phyloP scores from a whole-genome alignment of 2,113 vertebrate genomes.

The Cervus canadensis region DNA sequence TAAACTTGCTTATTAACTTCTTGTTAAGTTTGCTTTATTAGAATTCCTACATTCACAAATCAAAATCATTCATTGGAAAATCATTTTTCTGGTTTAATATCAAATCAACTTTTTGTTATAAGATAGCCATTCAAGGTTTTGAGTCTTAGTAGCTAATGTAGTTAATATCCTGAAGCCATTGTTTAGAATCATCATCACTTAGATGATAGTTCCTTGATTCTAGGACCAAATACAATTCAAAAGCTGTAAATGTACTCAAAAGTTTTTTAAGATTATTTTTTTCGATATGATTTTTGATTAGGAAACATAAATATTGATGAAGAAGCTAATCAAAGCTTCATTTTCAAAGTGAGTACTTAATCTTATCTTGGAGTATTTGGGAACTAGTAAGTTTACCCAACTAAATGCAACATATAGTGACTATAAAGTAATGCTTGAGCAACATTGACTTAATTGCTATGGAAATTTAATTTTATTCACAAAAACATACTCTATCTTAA shows the following conservation, averaged over 20 bases:
- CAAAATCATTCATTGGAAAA: neutral
- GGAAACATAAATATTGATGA: neutral
- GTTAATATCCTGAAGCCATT: neutral
- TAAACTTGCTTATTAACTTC: neutral
- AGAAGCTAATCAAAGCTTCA: neutral
- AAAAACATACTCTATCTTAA: neutral
- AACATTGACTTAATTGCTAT: neutral
- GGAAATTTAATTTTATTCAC: slow-evolving; percentile 5
- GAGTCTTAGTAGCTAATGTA: neutral
- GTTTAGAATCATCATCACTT: neutral
- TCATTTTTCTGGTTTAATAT: neutral
- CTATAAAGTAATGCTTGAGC: neutral
- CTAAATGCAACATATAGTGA: neutral
- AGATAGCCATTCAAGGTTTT: neutral
- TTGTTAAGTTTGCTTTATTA: neutral
- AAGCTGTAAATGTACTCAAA: neutral
- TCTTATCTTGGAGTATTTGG: neutral
- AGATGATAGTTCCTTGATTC: neutral
- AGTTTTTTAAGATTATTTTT: neutral
- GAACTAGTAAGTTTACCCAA: neutral
- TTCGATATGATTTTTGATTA: neutral
- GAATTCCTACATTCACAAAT: neutral
- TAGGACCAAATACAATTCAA: neutral
- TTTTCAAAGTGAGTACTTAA: neutral
- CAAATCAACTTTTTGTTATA: neutral